phyloP scores from a whole-genome alignment of 1,140 invertebrate genomes.

The Parasteatoda tepidariorum region DNA sequence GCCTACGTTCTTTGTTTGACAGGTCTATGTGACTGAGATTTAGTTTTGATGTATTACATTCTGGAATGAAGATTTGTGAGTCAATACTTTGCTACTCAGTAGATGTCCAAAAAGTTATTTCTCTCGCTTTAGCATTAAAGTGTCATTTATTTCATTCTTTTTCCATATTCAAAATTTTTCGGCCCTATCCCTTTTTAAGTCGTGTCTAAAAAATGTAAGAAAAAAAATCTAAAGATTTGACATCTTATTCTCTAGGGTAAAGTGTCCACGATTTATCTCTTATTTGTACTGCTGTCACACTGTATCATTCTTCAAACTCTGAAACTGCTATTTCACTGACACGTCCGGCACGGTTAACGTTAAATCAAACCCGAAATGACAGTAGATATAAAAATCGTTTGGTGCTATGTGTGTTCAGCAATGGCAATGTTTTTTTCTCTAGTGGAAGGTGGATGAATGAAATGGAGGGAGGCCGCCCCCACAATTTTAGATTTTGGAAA shows the following conservation, averaged over 20 bases:
- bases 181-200: no score
- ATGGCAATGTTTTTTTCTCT: background rate
- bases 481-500: background rate
- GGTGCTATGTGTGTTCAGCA: background rate
- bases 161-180: no score
- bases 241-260: background rate
- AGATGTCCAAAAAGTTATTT: no score
- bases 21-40: background rate
- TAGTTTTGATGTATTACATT: background rate
- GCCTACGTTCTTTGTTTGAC: no score
- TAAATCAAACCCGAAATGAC: constrained; percentile 10
- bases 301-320: background rate
- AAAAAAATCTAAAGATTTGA: no score
- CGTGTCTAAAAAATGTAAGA: no score
- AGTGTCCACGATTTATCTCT: background rate
- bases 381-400: background rate
- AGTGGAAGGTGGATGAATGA: background rate
- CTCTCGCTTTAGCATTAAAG: no score
- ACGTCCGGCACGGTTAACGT: background rate
- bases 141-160: no score
- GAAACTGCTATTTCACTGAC: background rate
- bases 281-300: background rate
- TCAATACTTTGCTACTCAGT: background rate
- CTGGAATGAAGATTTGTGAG: background rate
- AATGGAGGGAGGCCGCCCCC: background rate